Evolutionary conservation across 1,140 invertebrate species (phyloP), one percentile per base, ranked within the genome.

Genomic region (Euschistus heros): DNA sequence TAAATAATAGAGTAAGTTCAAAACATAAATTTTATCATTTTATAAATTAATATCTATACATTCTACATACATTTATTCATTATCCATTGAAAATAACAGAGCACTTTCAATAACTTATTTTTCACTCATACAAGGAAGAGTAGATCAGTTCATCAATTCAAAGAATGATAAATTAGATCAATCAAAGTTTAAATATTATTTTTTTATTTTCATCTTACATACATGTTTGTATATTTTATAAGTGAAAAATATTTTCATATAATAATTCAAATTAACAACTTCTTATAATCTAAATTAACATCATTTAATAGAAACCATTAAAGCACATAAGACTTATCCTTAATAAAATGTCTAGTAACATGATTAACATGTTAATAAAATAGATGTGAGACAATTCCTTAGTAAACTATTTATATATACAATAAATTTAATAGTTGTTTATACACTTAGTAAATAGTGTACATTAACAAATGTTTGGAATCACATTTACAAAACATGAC

Each of bases 41-140:
- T 61, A 30, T 33, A 27, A 15, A 17, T 61, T 61, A 33, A 61
- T 14, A 42, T 37, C 26, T 61, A 61, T 61, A 33, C 37, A 61
- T 33, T n/a, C 27, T 20, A 37, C 30, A 61, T 33, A 37, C 37
- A 61, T 37, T 50, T 50, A 50, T 50, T 18, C n/a, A 2, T 50
- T 20, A 50, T 37, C 3, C 2, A 15, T 33, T 61, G 18, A 33
- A 61, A 61, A 61, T 33, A 33, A 61, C 4, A 61, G 13, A 37
- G n/a, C 4, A 7, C 5, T 60, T 60, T 17, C 20, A 27, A 20
- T 37, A 61, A 10, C 22, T 20, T 20, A 5, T 1, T 50, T 20
- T 20, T 50, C n/a, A 18, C n/a, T 18, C 17, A 4, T 10, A 18
- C 7, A 10, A 4, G 5, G 17, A 22, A 18, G 22, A 50, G 47